Percentiles rank a stretch among this genome's conserved stretches.
These are phyloP conservation scores for Gastrophysa polygoni DNA, from an alignment of 2,888 invertebrate species.

Conservation along the genomic window DNA sequence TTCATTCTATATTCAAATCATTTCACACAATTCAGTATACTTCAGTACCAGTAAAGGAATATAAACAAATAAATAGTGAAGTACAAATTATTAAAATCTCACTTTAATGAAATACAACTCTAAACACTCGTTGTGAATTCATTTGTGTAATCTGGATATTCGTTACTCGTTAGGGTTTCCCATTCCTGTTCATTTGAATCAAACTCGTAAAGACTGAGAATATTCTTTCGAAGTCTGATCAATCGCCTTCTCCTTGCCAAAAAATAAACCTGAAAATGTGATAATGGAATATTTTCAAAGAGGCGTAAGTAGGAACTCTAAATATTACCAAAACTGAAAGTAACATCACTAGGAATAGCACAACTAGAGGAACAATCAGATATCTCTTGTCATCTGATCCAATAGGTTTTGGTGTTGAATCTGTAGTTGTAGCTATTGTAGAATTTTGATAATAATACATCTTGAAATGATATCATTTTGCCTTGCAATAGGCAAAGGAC, in stretches of 20 bases:
- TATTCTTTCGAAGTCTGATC: slow-evolving; percentile 65
- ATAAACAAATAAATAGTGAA: background rate
- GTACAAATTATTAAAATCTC: background rate
- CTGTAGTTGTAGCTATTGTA: slow-evolving; percentile 16
- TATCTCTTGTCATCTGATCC: slow-evolving; percentile 49
- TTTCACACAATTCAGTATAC: background rate
- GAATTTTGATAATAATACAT: background rate
- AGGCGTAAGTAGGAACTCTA: background rate
- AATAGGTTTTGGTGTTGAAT: slow-evolving; percentile 28
- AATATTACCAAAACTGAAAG: slow-evolving; percentile 53
- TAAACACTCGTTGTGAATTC: slow-evolving; percentile 1
- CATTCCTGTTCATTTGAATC: slow-evolving; percentile 73
- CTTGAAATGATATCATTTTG: background rate
- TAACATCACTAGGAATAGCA: slow-evolving; percentile 52
- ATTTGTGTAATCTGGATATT: slow-evolving; percentile 49
- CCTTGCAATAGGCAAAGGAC: background rate
- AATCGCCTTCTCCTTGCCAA: slow-evolving; percentile 62
- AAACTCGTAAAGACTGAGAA: slow-evolving; percentile 72
- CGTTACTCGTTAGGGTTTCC: slow-evolving; percentile 62
- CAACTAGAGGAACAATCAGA: slow-evolving; percentile 54
- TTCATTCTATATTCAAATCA: background rate
- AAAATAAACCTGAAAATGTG: slow-evolving; percentile 59
- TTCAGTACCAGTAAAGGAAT: background rate
- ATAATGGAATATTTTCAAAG: slow-evolving; percentile 11
- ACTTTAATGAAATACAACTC: background rate